Conservation (phyloP, 2,888 invertebrate genomes). For the Mongoloraphidia duomilia region DNA sequence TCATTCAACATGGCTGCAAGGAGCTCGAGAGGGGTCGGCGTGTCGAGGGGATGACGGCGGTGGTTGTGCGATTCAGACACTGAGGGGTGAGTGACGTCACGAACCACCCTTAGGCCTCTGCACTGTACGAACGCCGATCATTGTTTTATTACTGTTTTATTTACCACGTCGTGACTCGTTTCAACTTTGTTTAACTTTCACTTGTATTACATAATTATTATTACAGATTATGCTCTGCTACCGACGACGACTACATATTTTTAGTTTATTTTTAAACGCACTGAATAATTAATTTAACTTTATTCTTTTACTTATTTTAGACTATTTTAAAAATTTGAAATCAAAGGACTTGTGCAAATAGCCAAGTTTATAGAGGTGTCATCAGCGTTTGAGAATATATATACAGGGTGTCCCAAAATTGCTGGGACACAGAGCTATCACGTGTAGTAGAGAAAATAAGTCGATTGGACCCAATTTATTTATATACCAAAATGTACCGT, state of each 20-base stretch:
- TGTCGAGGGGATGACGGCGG: neutral
- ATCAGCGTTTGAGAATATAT: no score
- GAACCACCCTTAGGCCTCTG: constrained; percentile 21
- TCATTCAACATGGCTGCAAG: constrained; percentile 35
- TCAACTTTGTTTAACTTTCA: constrained; percentile 1
- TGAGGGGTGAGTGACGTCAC: constrained; percentile 26
- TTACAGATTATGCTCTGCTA: neutral
- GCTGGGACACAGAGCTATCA: no score
- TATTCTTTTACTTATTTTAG: neutral
- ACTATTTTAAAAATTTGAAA: no score
- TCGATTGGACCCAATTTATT: no score
- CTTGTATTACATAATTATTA: neutral
- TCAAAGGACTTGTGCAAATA: no score
- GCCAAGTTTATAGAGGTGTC: no score
- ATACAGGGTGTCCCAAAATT: no score
- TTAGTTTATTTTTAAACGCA: neutral
- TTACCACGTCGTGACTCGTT: constrained; percentile 11
- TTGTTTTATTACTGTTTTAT: constrained; percentile 23
- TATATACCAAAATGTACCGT: no score
- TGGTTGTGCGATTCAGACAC: constrained; percentile 1
- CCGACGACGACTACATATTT: neutral
- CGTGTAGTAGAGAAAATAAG: no score
- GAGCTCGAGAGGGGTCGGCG: neutral
- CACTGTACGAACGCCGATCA: constrained; percentile 22
- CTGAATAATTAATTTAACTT: no score